phyloP scores from a whole-genome alignment of 2,797 vertebrate genomes.

The Picus viridis region DNA sequence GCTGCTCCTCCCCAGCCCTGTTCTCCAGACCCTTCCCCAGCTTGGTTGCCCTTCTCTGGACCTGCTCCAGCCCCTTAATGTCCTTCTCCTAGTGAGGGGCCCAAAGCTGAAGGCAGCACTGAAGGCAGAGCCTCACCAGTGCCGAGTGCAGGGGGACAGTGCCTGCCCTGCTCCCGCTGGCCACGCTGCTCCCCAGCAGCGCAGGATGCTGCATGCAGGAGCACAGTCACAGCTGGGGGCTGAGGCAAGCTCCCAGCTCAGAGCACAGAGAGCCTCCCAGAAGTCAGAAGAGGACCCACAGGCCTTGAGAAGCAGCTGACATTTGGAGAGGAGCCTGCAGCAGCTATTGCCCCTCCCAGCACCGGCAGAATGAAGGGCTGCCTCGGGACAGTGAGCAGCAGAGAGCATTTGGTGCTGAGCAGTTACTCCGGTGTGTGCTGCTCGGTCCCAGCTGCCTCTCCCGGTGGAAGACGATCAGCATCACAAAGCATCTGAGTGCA shows the following conservation, averaged over 20 bases:
- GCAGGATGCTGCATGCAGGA: too few relatives aligned
- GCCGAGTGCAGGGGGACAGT: too few relatives aligned
- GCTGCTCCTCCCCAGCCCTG: too few relatives aligned
- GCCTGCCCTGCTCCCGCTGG: too few relatives aligned
- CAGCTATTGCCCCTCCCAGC: neutral
- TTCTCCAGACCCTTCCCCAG: too few relatives aligned
- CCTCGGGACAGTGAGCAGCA: neutral
- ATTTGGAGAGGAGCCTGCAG: neutral
- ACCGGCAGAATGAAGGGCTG: neutral
- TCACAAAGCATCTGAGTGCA: neutral
- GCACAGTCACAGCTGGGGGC: neutral
- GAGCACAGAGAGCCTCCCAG: neutral
- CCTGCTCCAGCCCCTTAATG: too few relatives aligned
- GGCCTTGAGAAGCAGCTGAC: neutral
- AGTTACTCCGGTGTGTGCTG: neutral
- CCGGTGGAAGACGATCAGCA: neutral
- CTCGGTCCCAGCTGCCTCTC: neutral
- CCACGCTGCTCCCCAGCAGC: too few relatives aligned
- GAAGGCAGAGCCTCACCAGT: too few relatives aligned
- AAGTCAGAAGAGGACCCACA: neutral
- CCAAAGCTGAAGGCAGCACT: too few relatives aligned
- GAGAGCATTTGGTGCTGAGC: neutral
- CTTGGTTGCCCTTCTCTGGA: too few relatives aligned
- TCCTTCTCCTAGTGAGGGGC: too few relatives aligned
- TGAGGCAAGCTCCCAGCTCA: neutral